phyloP scores from a whole-genome alignment of 2,888 invertebrate genomes.

The Mactromeris polynyma region DNA sequence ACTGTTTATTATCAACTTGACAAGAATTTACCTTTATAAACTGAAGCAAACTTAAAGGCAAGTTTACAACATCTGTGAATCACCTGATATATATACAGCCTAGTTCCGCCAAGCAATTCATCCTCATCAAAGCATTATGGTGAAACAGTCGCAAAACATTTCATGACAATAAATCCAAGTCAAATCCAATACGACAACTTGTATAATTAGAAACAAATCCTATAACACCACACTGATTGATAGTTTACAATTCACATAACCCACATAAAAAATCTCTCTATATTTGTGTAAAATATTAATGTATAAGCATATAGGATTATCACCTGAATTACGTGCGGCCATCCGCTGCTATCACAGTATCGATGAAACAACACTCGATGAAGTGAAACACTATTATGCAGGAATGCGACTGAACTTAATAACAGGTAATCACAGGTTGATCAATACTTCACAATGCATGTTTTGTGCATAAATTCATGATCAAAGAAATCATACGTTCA shows the following conservation, averaged over 20 bases:
- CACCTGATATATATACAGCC: background rate
- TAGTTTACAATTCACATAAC: background rate
- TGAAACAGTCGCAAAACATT: background rate
- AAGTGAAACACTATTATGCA: background rate
- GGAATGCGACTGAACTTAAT: background rate
- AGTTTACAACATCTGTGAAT: background rate
- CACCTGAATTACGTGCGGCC: background rate
- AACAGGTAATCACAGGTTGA: background rate
- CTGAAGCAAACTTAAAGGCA: background rate
- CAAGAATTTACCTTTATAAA: background rate
- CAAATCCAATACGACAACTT: background rate
- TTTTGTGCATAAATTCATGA: background rate
- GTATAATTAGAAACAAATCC: background rate
- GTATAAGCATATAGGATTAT: background rate
- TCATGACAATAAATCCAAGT: background rate
- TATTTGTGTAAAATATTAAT: background rate
- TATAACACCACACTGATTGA: background rate
- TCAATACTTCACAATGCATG: conserved; percentile 5
- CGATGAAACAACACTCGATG: background rate
- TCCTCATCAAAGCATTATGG: background rate
- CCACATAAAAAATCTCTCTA: background rate
- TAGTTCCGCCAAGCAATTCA: background rate
- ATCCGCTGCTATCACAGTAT: background rate
- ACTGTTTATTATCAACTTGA: too few relatives aligned
- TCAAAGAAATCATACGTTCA: background rate